Evolutionary conservation across 2,797 vertebrate genomes (phyloP), one percentile per base, ranked within the genome.

Genomic region (Bufotes viridis): DNA sequence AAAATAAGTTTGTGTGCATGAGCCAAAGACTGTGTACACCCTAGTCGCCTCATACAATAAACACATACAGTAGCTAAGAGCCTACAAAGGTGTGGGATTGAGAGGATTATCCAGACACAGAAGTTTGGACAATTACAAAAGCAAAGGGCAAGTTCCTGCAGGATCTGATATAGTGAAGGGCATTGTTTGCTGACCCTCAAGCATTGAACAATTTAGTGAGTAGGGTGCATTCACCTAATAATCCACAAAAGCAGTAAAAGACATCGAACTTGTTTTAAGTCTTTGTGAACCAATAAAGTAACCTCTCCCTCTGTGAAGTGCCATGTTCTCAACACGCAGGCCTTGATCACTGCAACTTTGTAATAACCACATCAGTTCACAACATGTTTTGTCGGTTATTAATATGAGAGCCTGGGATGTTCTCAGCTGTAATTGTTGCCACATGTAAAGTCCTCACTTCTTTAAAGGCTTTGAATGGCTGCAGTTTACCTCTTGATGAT

Each of bases 181-280:
- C 60, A 85, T 74, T 60, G 42, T 78, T 55, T 76, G 42, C 42
- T 63, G 74, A 85, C 84, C 58, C 63, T 26, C 15, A 55, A 82
- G 63, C 81, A 60, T 29, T 87, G 34, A 87, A 70, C 65, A 80
- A n/a, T 69, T 85, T 49, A 67, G 53, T 29, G 29, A 81, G 24
- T 67, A 34, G 61, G 51, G 61, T 82, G 17, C 6, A 70, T 70
- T 57, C 65, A 72, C 63, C 15, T 86, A 82, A 42, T 42, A 42
- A 76, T 86, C 85, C 63, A n/a, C 63, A 80, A 80, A 86, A 58
- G 85, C 63, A 80, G 67, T 79, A 69, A 34, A 79, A 78, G 24
- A 80, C 53, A 74, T 63, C 53, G 14, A 58, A 81, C 78, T 81
- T 87, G 53, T 58, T 87, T 60, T 34, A 70, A 60, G 34, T 17